Evolutionary conservation across 2,888 invertebrate species (phyloP).

Genomic region (Buathra laborator): DNA sequence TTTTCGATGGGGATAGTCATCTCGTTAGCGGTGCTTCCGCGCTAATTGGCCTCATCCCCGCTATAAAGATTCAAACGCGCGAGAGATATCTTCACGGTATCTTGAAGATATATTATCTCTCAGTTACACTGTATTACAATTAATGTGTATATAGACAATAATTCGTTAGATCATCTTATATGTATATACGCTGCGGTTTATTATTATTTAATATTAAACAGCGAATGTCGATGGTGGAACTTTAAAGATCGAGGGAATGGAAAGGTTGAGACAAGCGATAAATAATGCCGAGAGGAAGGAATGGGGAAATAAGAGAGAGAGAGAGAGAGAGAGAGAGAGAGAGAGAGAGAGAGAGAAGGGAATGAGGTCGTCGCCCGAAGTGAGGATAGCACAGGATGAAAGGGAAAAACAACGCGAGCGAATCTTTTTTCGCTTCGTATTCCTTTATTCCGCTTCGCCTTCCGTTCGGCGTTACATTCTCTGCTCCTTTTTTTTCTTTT

Average conservation of each 20-base stretch:
- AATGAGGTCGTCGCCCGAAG: conserved; percentile 65
- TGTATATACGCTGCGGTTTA: too few species aligned
- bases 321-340: too few species aligned
- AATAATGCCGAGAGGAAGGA: conserved; percentile 8
- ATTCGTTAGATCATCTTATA: background rate
- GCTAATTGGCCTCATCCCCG: conserved; percentile 53
- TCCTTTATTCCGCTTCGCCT: conserved; percentile 64
- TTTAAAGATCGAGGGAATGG: background rate
- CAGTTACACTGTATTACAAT: background rate
- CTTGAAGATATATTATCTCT: background rate
- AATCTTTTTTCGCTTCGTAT: conserved; percentile 51
- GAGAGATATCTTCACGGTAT: background rate
- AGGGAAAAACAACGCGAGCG: conserved; percentile 64
- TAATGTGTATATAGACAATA: background rate
- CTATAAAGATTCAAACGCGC: background rate
- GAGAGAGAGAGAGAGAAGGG: conserved; percentile 47
- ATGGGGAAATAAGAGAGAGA: conserved; percentile 22
- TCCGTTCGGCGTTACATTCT: conserved; percentile 49
- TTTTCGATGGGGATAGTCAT: conserved; percentile 48
- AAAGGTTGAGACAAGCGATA: background rate
- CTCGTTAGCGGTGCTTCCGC: conserved; percentile 61
- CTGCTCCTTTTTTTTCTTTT: conserved; percentile 2
- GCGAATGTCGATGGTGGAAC: background rate
- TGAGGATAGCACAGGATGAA: conserved; percentile 62
- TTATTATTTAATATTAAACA: conserved; percentile 58